These are phyloP conservation scores for Phoenoteleia sp. DNA, from an alignment of 2,888 invertebrate genomes.

Conservation along the genomic window DNA sequence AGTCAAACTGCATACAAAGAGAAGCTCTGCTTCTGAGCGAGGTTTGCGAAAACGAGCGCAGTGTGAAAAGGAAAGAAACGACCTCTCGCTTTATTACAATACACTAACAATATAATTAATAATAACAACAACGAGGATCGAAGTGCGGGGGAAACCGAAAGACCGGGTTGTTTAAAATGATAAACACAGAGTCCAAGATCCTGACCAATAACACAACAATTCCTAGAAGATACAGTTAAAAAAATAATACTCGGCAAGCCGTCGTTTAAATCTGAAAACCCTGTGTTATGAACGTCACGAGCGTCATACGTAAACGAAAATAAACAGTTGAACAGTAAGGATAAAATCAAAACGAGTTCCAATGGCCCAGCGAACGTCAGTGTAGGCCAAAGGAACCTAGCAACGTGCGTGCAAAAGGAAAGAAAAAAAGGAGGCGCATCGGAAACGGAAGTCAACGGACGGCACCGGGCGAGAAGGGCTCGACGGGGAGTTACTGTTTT, in stretches of 20 bases:
- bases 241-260: neutral
- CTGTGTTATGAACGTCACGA: neutral
- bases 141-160: conserved; percentile 36
- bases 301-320: too few relatives aligned
- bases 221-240: too few relatives aligned
- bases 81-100: conserved; percentile 57
- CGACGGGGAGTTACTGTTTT: conserved; percentile 82
- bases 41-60: conserved; percentile 65
- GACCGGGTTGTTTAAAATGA: conserved; percentile 50
- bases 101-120: conserved; percentile 57
- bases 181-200: conserved; percentile 17
- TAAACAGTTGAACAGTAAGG: too few relatives aligned
- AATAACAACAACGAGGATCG: conserved; percentile 69
- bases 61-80: conserved; percentile 64
- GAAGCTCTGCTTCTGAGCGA: conserved; percentile 61
- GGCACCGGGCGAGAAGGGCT: conserved; percentile 41
- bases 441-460: conserved; percentile 23
- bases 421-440: neutral
- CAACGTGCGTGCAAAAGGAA: neutral
- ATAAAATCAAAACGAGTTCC: too few relatives aligned
- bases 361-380: too few relatives aligned
- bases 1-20: conserved; percentile 67
- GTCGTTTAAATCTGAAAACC: neutral
- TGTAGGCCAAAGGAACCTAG: too few relatives aligned
- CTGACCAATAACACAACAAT: too few relatives aligned